Base-by-base conservation (phyloP, 2,113 vertebrate genomes). In the Delphinapterus leucas region DNA sequence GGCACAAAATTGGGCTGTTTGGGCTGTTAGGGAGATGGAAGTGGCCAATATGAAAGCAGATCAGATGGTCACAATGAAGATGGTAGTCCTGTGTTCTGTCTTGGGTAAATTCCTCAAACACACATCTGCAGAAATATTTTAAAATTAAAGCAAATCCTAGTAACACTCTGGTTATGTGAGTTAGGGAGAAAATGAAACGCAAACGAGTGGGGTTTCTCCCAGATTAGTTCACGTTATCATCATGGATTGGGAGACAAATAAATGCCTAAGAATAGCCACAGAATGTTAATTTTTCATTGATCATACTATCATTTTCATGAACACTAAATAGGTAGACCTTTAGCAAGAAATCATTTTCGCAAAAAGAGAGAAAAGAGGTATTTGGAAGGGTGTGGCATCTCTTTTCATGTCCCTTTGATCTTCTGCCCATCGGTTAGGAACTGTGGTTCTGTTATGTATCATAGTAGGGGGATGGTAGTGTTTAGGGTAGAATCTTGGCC, bases 231-330 rank as follows among this genome's bases (percentile, higher is more conserved):
- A 90, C 1, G 0, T 96, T 80, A 88, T 87, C 70, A 18, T 93
- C 41, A 53, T 47, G 70, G 76, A n/a, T 68, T 63, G 8, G 20
- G 55, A 90, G 74, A 90, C 47, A 94, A 96, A 93, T 83, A 93
- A 95, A 85, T 93, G 77, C 20, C 70, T 76, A 88, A 84, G 49
- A 95, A 88, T 63, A 97, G 70, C 53, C n/a, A 74, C 1, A 90
- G 63, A 84, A 28, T 41, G 49, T 86, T 77, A 89, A 90, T 90
- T 87, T 95, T 90, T 96, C 58, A 88, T 88, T 93, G 63, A 67
- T 93, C 63, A 74, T 90, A 73, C 70, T 77, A 86, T 49, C 44
- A 77, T 92, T 92, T 84, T 61, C 55, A 58, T 68, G 41, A 76
- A 90, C 70, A 90, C 92, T 93, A n/a, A 83, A 92, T 65, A 67